phyloP scores from a whole-genome alignment of 2,113 vertebrate species.

The Fukomys damarensis region DNA sequence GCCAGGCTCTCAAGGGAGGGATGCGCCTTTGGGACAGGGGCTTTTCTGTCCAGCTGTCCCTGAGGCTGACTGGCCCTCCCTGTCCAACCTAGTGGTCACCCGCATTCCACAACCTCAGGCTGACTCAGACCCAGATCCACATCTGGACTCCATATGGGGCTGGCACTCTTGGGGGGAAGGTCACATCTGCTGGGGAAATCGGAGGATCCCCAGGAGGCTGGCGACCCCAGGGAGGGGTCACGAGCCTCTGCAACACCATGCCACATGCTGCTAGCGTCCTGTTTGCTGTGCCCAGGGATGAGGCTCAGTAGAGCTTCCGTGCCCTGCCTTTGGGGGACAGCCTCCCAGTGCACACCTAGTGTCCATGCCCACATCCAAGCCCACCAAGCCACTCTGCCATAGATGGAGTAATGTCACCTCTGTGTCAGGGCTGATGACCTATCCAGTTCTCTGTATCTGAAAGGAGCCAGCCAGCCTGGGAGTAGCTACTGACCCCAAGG shows the following conservation, averaged over 20 bases:
- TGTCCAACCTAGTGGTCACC: conserved; percentile 68
- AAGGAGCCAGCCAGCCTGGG: neutral
- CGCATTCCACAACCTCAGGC: conserved; percentile 42
- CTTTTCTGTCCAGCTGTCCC: conserved; percentile 2
- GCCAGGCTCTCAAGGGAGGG: neutral
- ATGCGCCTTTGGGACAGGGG: neutral
- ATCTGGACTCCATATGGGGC: conserved; percentile 80
- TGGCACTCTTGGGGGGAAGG: conserved; percentile 12
- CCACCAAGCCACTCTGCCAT: accelerated
- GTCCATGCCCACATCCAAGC: neutral
- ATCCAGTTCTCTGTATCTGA: accelerated
- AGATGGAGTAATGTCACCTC: accelerated
- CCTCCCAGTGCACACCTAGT: neutral
- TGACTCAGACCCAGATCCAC: conserved; percentile 65
- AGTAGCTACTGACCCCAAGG: neutral
- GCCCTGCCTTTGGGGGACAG: neutral
- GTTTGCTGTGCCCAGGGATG: neutral
- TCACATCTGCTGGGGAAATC: conserved; percentile 76
- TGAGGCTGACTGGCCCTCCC: neutral
- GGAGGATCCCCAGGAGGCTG: conserved; percentile 55
- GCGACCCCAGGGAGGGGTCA: conserved; percentile 64
- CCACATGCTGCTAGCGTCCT: neutral
- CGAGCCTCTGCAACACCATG: neutral
- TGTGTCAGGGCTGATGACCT: accelerated
- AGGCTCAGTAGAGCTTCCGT: neutral